phyloP scores from a whole-genome alignment of 1,140 invertebrate genomes.

The Lepidostoma basale region DNA sequence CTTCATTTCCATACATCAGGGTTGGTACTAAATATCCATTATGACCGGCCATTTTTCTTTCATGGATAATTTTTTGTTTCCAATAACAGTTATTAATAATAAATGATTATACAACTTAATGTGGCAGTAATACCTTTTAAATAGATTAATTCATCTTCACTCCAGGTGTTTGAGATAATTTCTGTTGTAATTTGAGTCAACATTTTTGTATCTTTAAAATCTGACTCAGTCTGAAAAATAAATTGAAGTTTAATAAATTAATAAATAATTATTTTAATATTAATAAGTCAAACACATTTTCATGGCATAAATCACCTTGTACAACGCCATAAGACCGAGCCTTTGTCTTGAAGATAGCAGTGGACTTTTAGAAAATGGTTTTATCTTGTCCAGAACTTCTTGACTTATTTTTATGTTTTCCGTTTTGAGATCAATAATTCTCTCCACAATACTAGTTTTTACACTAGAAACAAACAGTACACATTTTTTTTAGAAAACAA shows the following conservation, averaged over 20 bases:
- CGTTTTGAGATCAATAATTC: constrained; percentile 28
- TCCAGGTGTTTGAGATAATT: constrained; percentile 37
- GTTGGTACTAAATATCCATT: too few relatives aligned
- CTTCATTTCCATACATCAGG: too few relatives aligned
- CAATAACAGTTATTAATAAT: too few relatives aligned
- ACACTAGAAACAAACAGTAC: too few relatives aligned
- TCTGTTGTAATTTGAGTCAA: constrained; percentile 35
- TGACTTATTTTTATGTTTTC: constrained; percentile 27
- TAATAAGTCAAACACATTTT: too few relatives aligned
- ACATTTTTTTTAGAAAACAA: neutral
- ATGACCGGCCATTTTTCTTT: too few relatives aligned
- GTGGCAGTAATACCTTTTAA: constrained; percentile 9
- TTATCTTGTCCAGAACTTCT: constrained; percentile 40
- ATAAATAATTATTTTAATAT: too few relatives aligned
- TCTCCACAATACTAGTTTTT: constrained; percentile 25
- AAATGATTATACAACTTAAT: constrained; percentile 4
- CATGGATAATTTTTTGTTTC: too few relatives aligned
- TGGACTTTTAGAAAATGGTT: constrained; percentile 30
- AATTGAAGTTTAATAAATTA: too few relatives aligned
- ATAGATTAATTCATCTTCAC: neutral
- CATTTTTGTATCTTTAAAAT: constrained; percentile 31
- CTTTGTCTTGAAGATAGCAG: constrained; percentile 38
- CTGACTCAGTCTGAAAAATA: constrained; percentile 33
- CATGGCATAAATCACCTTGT: constrained; percentile 26
- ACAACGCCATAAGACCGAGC: constrained; percentile 39